These are phyloP conservation scores for Chaetodon trifascialis DNA, from an alignment of 2,113 vertebrate genomes.

Conservation along the genomic window DNA sequence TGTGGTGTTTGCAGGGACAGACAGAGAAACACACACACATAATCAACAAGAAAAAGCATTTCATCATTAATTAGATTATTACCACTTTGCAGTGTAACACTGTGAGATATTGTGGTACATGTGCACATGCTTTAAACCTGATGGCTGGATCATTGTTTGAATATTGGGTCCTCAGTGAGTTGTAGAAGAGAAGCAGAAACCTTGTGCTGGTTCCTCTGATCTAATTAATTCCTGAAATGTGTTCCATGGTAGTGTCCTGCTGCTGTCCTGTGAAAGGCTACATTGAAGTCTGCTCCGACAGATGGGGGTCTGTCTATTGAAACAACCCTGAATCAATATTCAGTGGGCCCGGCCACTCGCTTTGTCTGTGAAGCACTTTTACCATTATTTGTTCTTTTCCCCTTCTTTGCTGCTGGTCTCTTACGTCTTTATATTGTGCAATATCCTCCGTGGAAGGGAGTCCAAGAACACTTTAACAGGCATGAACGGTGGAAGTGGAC, in stretches of 20 bases:
- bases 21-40: background rate
- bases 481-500: background rate
- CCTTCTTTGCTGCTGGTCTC: slow-evolving; percentile 6
- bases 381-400: slow-evolving; percentile 47
- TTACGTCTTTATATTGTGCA: slow-evolving; percentile 26
- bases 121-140: slow-evolving; percentile 1
- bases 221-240: slow-evolving; percentile 71
- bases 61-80: background rate
- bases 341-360: slow-evolving; percentile 56
- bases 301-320: slow-evolving; percentile 65
- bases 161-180: slow-evolving; percentile 3
- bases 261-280: slow-evolving; percentile 69
- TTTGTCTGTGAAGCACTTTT: slow-evolving; percentile 64
- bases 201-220: slow-evolving; percentile 45
- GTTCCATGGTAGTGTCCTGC: slow-evolving; percentile 68
- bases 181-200: background rate
- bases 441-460: background rate
- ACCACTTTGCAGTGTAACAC: background rate
- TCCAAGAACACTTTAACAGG: slow-evolving; percentile 11
- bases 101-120: background rate
- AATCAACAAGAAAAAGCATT: background rate
- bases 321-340: slow-evolving; percentile 72
- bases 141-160: background rate
- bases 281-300: slow-evolving; percentile 63
- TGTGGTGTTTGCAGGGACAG: background rate